phyloP scores from a whole-genome alignment of 1,140 invertebrate genomes.

The Globodera ellingtonae region DNA sequence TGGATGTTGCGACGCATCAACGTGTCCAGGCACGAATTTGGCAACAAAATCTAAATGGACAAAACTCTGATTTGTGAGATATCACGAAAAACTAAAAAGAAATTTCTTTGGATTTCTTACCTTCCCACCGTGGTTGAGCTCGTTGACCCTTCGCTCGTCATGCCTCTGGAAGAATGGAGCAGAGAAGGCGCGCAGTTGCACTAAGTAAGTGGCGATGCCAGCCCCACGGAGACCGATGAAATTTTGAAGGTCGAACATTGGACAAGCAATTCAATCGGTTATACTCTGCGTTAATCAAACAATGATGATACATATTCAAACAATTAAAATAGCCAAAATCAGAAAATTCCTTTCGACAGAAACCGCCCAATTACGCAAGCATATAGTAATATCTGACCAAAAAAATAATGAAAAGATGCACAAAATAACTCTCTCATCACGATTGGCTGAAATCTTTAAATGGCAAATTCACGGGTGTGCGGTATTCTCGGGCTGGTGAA shows the following conservation, averaged over 20 bases:
- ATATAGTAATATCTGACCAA: slow-evolving; percentile 14
- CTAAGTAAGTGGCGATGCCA: slow-evolving; percentile 27
- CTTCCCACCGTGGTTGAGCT: slow-evolving; percentile 63
- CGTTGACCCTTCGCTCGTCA: slow-evolving; percentile 57
- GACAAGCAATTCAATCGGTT: neutral
- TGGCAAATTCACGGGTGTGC: slow-evolving; percentile 37
- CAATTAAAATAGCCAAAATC: neutral
- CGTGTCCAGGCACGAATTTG: slow-evolving; percentile 59
- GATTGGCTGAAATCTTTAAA: slow-evolving; percentile 53
- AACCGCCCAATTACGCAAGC: neutral
- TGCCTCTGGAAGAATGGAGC: slow-evolving; percentile 52
- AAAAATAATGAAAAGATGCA: slow-evolving; percentile 22
- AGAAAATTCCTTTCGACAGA: neutral
- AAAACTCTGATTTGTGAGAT: slow-evolving; percentile 10
- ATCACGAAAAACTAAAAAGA: neutral
- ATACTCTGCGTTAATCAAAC: neutral
- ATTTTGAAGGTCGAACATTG: slow-evolving; percentile 41
- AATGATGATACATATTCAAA: neutral
- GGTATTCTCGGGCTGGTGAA: slow-evolving; percentile 40
- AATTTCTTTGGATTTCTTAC: slow-evolving; percentile 25
- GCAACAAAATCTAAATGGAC: slow-evolving; percentile 56
- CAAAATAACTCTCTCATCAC: slow-evolving; percentile 34
- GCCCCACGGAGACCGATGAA: slow-evolving; percentile 35
- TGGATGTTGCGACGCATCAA: slow-evolving; percentile 82
- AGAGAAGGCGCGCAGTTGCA: slow-evolving; percentile 56